Evolutionary conservation across 2,113 vertebrate species (phyloP).

Genomic region (Gasterosteus nipponicus): DNA sequence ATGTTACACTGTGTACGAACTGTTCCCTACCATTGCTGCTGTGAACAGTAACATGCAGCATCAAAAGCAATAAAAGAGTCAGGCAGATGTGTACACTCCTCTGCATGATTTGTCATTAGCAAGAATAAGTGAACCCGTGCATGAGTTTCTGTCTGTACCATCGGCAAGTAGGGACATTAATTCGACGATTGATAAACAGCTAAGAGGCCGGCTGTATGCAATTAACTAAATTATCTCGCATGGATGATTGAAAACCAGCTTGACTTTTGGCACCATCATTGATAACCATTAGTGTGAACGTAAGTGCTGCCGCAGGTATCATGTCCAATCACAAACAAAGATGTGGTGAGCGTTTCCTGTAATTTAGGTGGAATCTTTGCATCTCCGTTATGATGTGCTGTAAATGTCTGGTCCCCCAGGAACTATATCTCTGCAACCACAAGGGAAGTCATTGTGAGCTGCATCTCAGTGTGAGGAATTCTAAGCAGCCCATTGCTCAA

Average conservation of each 20-base stretch:
- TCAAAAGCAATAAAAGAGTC: background rate
- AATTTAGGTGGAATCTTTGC: background rate
- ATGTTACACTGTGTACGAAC: background rate
- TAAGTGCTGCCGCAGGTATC: background rate
- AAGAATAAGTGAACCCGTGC: constrained; percentile 13
- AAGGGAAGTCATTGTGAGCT: background rate
- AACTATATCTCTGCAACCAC: background rate
- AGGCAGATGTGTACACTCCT: background rate
- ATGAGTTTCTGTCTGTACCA: background rate
- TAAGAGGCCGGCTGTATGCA: background rate
- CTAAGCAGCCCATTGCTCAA: constrained; percentile 2
- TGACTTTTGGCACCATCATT: background rate
- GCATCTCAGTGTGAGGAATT: constrained; percentile 1
- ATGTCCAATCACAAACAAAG: background rate
- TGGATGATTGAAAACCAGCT: background rate
- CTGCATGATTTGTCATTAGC: background rate
- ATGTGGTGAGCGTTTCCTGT: background rate
- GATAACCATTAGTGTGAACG: background rate
- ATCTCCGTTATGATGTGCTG: background rate
- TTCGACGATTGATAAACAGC: too few species aligned
- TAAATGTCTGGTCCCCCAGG: background rate
- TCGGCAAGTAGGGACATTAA: background rate
- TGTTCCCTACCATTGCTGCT: background rate
- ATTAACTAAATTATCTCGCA: background rate
- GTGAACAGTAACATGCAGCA: background rate